Evolutionary conservation across 2,888 invertebrate genomes (phyloP).

Genomic region (Synanthedon formicaeformis): DNA sequence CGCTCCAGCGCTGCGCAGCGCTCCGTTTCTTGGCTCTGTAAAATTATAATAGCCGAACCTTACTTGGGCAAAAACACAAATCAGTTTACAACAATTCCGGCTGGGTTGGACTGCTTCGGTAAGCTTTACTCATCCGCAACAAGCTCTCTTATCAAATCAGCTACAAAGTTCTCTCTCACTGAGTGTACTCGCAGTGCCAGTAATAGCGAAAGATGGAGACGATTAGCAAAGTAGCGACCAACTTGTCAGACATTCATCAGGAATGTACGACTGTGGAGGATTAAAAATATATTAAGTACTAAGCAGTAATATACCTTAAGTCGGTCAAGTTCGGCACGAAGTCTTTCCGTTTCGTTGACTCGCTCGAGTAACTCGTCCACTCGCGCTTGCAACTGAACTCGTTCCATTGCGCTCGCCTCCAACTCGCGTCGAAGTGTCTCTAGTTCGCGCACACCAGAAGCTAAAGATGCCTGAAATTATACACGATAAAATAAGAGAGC

Average conservation of each 20-base stretch:
- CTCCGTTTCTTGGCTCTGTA: conserved; percentile 69
- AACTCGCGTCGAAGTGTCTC: conserved; percentile 74
- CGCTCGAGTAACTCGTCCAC: conserved; percentile 74
- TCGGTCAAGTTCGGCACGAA: conserved; percentile 76
- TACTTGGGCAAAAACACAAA: too few species aligned
- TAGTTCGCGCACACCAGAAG: conserved; percentile 71
- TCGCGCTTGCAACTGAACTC: conserved; percentile 72
- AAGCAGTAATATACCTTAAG: conserved; percentile 71
- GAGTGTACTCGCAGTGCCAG: too few species aligned
- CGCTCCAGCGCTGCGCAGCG: conserved; percentile 74
- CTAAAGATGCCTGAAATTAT: conserved; percentile 39
- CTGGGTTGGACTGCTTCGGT: too few species aligned
- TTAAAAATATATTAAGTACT: background rate
- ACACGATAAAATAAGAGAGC: background rate
- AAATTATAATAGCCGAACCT: background rate
- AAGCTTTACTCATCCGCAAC: too few species aligned
- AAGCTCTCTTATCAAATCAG: too few species aligned
- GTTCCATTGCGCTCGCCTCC: conserved; percentile 74
- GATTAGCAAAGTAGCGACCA: too few species aligned
- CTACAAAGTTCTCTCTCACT: too few species aligned
- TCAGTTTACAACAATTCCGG: too few species aligned
- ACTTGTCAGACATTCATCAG: too few species aligned
- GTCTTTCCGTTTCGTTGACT: conserved; percentile 75
- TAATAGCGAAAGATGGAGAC: too few species aligned
- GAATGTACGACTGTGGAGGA: background rate